Evolutionary conservation across 2,888 invertebrate genomes (phyloP).

Genomic region (Mythimna ferrago): DNA sequence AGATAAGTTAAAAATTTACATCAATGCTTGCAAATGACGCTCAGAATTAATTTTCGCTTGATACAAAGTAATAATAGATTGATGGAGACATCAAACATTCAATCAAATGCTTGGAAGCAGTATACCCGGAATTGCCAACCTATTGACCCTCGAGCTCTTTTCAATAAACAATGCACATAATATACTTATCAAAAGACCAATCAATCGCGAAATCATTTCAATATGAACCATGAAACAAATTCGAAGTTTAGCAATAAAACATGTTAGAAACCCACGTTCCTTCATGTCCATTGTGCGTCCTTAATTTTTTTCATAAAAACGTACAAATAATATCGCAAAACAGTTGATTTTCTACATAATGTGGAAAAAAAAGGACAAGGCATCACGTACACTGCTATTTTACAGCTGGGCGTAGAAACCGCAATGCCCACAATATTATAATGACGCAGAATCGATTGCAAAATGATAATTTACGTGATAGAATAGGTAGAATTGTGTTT

Average conservation of each 20-base stretch:
- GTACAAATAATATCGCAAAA: constrained; percentile 84
- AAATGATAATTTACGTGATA: constrained; percentile 88
- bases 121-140: neutral
- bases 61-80: neutral
- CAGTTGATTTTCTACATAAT: constrained; percentile 68
- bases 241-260: constrained; percentile 59
- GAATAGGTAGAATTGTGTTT: constrained; percentile 82
- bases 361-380: constrained; percentile 79
- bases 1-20: too few relatives aligned
- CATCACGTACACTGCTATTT: constrained; percentile 85
- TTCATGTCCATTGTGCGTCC: constrained; percentile 80
- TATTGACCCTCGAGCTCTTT: constrained; percentile 13
- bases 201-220: constrained; percentile 30
- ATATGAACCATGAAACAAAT: constrained; percentile 34
- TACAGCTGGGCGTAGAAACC: constrained; percentile 84
- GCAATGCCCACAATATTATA: constrained; percentile 86
- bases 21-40: neutral
- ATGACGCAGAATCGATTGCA: constrained; percentile 86
- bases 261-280: constrained; percentile 65
- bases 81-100: constrained; percentile 3
- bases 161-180: constrained; percentile 4
- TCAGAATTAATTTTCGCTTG: too few relatives aligned
- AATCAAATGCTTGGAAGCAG: neutral
- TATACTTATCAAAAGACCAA: neutral
- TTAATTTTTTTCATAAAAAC: constrained; percentile 78